phyloP scores from a whole-genome alignment of 2,888 invertebrate species.

The Phengaris arion region DNA sequence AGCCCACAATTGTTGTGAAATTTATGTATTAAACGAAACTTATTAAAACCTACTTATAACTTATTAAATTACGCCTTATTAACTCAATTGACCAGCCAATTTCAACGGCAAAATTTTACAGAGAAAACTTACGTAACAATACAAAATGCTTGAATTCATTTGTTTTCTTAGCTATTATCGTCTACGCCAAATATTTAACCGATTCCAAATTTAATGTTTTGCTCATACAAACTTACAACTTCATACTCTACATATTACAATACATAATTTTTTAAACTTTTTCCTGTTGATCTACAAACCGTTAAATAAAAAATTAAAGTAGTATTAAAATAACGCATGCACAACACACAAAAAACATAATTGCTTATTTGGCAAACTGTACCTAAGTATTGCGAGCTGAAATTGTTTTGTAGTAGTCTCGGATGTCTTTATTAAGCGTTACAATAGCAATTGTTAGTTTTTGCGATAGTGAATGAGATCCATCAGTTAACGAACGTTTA shows the following conservation, averaged over 20 bases:
- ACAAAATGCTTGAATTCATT: too few relatives aligned
- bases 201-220: neutral
- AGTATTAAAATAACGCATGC: neutral
- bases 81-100: too few relatives aligned
- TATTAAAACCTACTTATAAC: too few relatives aligned
- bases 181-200: neutral
- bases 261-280: neutral
- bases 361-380: slow-evolving; percentile 1
- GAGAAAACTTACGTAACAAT: too few relatives aligned
- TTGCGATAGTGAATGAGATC: neutral
- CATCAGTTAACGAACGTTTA: neutral
- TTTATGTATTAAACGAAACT: too few relatives aligned
- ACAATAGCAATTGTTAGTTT: neutral
- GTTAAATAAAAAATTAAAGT: neutral
- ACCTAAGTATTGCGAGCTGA: slow-evolving; percentile 8
- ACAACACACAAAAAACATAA: neutral
- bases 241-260: neutral
- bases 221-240: neutral
- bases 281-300: neutral
- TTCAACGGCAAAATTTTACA: too few relatives aligned
- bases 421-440: neutral
- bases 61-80: too few relatives aligned
- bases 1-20: too few relatives aligned
- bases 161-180: too few relatives aligned
- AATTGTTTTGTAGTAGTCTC: neutral